phyloP scores from a whole-genome alignment of 2,113 vertebrate species.

The Lycaon pictus region DNA sequence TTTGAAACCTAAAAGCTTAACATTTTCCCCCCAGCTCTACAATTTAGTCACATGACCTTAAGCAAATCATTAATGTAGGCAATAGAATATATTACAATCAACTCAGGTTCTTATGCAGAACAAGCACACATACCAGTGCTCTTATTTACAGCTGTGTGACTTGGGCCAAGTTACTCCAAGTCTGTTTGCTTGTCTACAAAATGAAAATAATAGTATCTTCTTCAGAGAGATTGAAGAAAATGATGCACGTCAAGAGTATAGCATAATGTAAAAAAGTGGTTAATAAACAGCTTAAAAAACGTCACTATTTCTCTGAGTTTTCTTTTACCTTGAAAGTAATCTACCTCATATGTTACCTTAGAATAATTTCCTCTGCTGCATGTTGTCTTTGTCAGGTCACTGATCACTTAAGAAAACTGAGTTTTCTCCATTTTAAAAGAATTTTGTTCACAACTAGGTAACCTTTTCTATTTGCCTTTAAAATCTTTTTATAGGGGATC shows the following conservation, averaged over 20 bases:
- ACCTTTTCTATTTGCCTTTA: not conserved
- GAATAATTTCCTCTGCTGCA: not conserved
- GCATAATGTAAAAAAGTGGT: not conserved
- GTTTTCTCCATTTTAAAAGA: not conserved
- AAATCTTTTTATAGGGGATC: not conserved
- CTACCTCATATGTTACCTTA: not conserved
- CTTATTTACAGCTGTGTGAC: not conserved
- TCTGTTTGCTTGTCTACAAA: not conserved
- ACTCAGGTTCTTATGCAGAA: not conserved
- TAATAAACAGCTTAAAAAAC: not conserved
- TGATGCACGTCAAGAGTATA: not conserved
- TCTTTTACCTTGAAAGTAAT: slow-evolving; percentile 5
- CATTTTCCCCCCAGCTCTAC: not conserved
- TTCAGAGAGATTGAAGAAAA: not conserved
- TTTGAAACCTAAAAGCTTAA: not conserved
- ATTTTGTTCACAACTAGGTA: not conserved
- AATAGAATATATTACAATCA: not conserved
- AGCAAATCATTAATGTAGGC: not conserved
- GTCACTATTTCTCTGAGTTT: not conserved
- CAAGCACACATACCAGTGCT: not conserved
- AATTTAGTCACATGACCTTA: slow-evolving; percentile 3
- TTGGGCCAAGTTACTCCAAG: not conserved
- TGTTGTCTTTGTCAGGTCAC: not conserved
- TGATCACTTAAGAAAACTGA: not conserved
- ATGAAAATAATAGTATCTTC: slow-evolving; percentile 6